Base-by-base conservation (phyloP, 64 coral and sea anemone species). In the Platygyra sinensis region DNA sequence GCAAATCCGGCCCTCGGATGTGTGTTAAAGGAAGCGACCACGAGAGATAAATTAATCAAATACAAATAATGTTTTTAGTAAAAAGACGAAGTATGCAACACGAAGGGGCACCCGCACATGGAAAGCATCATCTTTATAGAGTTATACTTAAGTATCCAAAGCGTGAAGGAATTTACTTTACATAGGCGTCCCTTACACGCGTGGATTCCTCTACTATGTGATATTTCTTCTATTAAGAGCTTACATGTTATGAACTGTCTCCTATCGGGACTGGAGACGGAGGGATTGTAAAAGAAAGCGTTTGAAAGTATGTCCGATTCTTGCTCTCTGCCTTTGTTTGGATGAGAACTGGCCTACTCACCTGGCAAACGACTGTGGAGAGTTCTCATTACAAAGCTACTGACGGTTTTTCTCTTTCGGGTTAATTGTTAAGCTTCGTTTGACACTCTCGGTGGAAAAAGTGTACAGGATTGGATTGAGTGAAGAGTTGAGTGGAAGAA, bases 381-480 rank as follows among this genome's bases (percentile, higher is more conserved):
- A 17, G 18, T 49, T 19, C n/a, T 77, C 20, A 77, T 38, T 10
- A n/a, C 74, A 17, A 77, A 49, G 18, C 39, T 22, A 8, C 38
- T 77, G 16, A n/a, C 36, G 19, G 52, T 49, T 77, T 51, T 77
- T 9, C 74, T 0, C 16, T 22, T 46, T 9, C 39, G 36, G 39
- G 18, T 51, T 24, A n/a, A n/a, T n/a, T n/a, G n/a, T n/a, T n/a
- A 77, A 50, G 74, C 74, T 77, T 22, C 36, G 33, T 24, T 77
- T 77, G 8, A 42, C 9, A 13, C 74, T 42, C 8, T 77, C 19
- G 74, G 74, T 77, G 74, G 80, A 83, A 83, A 83, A 83, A 1
- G 80, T 83, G 52, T 83, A 83, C 80, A 83, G 32, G 54, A 83
- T 83, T 31, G 80, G 80, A 67, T 83, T 83, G 12, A 83, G 27